Base-by-base conservation (phyloP, 2,888 invertebrate species). In the Physocephala rufipes region DNA sequence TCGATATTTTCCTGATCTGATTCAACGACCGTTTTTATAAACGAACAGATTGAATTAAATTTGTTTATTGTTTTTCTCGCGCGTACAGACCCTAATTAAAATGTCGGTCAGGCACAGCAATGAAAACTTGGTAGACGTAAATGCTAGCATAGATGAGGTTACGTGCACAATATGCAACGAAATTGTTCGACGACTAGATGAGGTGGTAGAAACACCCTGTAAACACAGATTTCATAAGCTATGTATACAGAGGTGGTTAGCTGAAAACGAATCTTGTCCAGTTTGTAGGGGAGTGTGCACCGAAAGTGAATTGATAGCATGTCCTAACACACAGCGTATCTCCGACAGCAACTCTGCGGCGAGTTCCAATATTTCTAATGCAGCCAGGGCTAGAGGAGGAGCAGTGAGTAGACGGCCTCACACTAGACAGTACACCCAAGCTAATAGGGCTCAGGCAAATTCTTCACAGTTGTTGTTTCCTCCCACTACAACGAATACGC, bases 171-270 rank as follows among this genome's bases (percentile, higher is more conserved):
- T 49, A 55, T 55, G 53, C 24, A 55, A 55, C 53, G 53, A 55
- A 13, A 24, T 24, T 12, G 12, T n/a, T 55, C 53, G 53, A 2
- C 53, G 24, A 7, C n/a, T 12, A 4, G 21, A 21, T 43, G 62
- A 62, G 12, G 21, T 7, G 9, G 62, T 43, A 5, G 62, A 62
- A 24, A 62, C 62, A 15, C 36, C 62, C 21, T 62, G 62, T 15
- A 30, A 43, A 43, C 62, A 62, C 21, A 9, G 21, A 19, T 62
- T 62, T 24, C 62, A 62, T 62, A 43, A 7, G 21, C 7, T 16
- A 43, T 62, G 62, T 43, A 7, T 62, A 3, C 62, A 36, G 19
- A 62, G 16, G 16, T 62, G 62, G 45, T 21, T 62, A 21, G 30
- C 24, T 5, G 21, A 55, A n/a, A 55, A 55, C 2, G 19, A 55